A percentile compares a stretch with the other conserved stretches of the same genome.
phyloP scores from a whole-genome alignment of 2,888 invertebrate species.

The Lasioglossum vierecki region DNA sequence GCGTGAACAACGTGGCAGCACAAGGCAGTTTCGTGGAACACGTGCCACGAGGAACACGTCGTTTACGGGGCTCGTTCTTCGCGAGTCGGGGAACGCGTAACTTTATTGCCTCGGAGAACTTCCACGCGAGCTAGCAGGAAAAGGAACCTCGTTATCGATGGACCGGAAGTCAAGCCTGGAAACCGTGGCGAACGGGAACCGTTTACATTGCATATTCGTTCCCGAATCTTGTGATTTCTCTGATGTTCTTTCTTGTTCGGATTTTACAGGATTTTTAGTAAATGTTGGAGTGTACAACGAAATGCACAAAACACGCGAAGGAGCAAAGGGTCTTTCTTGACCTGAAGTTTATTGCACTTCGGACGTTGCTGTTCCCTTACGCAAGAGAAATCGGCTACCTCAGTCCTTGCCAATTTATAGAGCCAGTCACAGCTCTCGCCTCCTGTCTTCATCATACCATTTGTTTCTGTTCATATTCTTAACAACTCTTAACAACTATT shows the following conservation, averaged over 20 bases:
- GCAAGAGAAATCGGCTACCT: too few relatives aligned
- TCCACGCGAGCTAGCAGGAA: constrained; percentile 3
- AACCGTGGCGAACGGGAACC: not conserved
- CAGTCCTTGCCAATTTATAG: too few relatives aligned
- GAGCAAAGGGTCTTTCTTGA: too few relatives aligned
- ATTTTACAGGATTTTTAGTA: not conserved
- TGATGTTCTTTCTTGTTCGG: not conserved
- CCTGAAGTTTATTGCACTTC: too few relatives aligned
- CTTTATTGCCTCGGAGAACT: not conserved
- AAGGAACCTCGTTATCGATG: constrained; percentile 12
- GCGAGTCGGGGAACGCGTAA: not conserved
- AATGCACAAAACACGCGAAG: too few relatives aligned
- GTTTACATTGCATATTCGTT: not conserved
- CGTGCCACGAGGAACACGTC: constrained; percentile 13
- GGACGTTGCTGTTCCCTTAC: too few relatives aligned
- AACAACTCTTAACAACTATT: too few relatives aligned
- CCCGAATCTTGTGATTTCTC: not conserved
- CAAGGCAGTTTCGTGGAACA: constrained; percentile 12
- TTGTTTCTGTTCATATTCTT: too few relatives aligned
- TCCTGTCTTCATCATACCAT: too few relatives aligned
- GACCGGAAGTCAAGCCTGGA: not conserved
- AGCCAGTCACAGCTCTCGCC: too few relatives aligned
- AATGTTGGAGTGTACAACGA: too few relatives aligned
- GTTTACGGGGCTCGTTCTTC: constrained; percentile 16
- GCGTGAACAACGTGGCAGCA: constrained; percentile 23